Evolutionary conservation across 2,113 vertebrate species (phyloP).

Genomic region (Penelope pileata): DNA sequence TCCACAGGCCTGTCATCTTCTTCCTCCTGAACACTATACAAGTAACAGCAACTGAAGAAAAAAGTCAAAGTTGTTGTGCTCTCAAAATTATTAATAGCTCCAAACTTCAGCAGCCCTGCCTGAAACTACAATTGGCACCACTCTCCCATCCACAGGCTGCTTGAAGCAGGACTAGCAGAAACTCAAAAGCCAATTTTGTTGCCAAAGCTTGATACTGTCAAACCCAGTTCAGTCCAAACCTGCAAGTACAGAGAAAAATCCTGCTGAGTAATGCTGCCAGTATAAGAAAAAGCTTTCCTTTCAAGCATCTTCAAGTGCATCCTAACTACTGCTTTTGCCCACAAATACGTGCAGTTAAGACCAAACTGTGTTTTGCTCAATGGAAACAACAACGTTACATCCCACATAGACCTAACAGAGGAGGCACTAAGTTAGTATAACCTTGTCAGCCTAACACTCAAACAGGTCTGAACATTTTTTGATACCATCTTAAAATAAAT

Average conservation of each 20-base stretch:
- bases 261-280: not conserved
- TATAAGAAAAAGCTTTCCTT: not conserved
- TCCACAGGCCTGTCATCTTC: not conserved
- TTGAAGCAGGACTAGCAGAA: not conserved
- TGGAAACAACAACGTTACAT: not conserved
- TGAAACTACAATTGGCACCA: not conserved
- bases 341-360: not conserved
- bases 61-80: not conserved
- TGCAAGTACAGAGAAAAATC: not conserved
- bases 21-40: not conserved
- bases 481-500: not conserved
- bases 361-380: not conserved
- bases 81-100: not conserved
- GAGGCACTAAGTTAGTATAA: not conserved
- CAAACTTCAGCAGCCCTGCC: not conserved
- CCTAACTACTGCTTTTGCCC: not conserved
- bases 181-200: not conserved
- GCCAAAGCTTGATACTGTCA: not conserved
- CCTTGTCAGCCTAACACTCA: not conserved
- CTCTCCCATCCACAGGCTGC: not conserved
- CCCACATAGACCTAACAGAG: rapidly evolving
- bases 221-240: not conserved
- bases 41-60: not conserved
- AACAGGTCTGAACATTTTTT: not conserved
- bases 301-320: not conserved